Evolutionary conservation across 2,113 vertebrate genomes (phyloP).

Genomic region (Paralichthys olivaceus): DNA sequence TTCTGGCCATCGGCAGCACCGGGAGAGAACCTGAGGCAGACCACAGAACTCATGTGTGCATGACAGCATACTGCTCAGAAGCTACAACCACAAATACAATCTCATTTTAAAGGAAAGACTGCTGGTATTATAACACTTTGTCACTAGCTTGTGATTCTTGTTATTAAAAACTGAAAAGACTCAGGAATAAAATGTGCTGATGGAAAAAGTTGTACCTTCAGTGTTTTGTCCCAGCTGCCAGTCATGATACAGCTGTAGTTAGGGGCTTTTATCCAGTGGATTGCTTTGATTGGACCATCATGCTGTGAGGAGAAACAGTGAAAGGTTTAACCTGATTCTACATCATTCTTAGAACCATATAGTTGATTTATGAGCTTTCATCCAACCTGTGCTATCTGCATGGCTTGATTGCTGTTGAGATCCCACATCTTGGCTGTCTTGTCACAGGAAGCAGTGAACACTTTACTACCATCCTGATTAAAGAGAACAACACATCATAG

Average conservation of each 20-base stretch:
- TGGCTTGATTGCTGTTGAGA: constrained; percentile 97
- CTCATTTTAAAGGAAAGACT: too few relatives aligned
- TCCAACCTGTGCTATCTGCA: constrained; percentile 96
- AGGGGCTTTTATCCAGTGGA: constrained; percentile 99
- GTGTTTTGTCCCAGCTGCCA: constrained; percentile 98
- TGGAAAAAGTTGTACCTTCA: constrained; percentile 85
- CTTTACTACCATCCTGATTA: constrained; percentile 96
- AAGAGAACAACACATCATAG: constrained; percentile 39
- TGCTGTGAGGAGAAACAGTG: constrained; percentile 82
- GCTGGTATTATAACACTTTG: not conserved
- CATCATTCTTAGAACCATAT: not conserved
- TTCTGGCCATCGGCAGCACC: too few relatives aligned
- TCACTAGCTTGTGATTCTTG: not conserved
- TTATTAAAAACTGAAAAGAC: not conserved
- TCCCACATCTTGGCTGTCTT: constrained; percentile 99
- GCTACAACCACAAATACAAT: too few relatives aligned
- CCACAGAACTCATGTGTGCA: too few relatives aligned
- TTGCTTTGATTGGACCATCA: constrained; percentile 94
- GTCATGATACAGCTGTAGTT: constrained; percentile 99
- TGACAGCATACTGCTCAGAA: too few relatives aligned
- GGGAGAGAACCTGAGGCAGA: too few relatives aligned
- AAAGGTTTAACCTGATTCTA: not conserved
- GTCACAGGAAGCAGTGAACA: constrained; percentile 98
- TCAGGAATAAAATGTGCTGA: not conserved
- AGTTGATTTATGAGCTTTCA: not conserved